phyloP scores from a whole-genome alignment of 2,888 invertebrate genomes.

The Amiota minor region DNA sequence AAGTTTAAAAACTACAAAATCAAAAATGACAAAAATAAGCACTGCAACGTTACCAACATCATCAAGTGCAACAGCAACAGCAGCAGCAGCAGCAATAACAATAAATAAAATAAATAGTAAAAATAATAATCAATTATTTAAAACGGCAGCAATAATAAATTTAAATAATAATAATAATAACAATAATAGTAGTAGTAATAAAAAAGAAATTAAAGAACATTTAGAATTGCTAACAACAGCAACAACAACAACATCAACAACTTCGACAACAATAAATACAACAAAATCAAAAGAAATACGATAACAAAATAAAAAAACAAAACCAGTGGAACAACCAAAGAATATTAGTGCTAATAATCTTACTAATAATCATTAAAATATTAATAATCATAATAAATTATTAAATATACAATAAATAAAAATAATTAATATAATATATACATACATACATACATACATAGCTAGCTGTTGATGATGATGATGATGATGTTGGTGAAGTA shows the following conservation, averaged over 20 bases:
- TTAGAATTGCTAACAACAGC: slow-evolving; percentile 9
- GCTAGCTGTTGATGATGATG: slow-evolving; percentile 41
- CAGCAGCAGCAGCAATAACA: slow-evolving; percentile 44
- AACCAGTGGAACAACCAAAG: slow-evolving; percentile 75
- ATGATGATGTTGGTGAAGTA: slow-evolving; percentile 52
- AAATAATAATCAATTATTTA: slow-evolving; percentile 56
- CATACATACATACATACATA: slow-evolving; percentile 22
- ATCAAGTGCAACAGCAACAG: slow-evolving; percentile 45
- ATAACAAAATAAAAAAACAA: slow-evolving; percentile 55
- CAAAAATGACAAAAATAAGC: slow-evolving; percentile 56
- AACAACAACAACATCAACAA: slow-evolving; percentile 46
- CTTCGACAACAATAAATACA: slow-evolving; percentile 43
- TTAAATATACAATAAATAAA: slow-evolving; percentile 38
- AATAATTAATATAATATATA: slow-evolving; percentile 17
- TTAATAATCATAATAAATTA: slow-evolving; percentile 57
- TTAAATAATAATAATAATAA: slow-evolving; percentile 38
- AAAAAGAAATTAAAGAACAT: slow-evolving; percentile 39
- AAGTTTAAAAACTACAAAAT: slow-evolving; percentile 61
- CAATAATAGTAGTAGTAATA: slow-evolving; percentile 38
- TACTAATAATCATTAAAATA: slow-evolving; percentile 46
- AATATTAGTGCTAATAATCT: slow-evolving; percentile 70
- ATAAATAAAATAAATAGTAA: slow-evolving; percentile 30
- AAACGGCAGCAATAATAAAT: slow-evolving; percentile 60
- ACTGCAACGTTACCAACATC: slow-evolving; percentile 44
- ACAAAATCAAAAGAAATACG: slow-evolving; percentile 37